phyloP scores from a whole-genome alignment of 2,797 vertebrate genomes.

The Margarornis squamiger region DNA sequence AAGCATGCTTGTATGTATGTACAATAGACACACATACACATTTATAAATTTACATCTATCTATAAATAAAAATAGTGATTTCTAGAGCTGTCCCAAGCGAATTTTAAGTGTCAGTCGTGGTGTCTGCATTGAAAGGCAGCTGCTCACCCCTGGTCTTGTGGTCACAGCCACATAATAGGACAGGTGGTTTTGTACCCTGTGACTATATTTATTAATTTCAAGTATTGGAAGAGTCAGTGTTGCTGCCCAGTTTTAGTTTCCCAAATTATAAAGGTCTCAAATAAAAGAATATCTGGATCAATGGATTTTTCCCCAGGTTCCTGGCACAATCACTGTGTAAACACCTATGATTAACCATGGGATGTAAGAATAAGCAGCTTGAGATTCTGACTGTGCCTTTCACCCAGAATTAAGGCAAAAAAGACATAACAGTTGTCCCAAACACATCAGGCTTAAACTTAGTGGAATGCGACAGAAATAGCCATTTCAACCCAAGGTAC shows the following conservation, averaged over 20 bases:
- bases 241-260: neutral
- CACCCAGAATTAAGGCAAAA: neutral
- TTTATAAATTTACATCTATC: no score
- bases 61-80: neutral
- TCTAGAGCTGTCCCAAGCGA: neutral
- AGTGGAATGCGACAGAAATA: no score
- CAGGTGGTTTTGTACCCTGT: neutral
- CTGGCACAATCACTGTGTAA: neutral
- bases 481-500: no score
- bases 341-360: neutral
- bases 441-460: neutral
- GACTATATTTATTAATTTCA: neutral
- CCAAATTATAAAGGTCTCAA: neutral
- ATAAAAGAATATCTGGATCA: no score
- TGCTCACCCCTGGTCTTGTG: neutral
- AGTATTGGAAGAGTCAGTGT: neutral
- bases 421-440: neutral
- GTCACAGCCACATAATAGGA: accelerated
- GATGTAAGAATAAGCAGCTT: neutral
- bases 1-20: no score
- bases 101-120: neutral
- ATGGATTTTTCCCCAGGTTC: neutral
- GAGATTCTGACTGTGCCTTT: neutral
- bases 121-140: neutral
- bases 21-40: accelerated